Evolutionary conservation across 2,113 vertebrate genomes (phyloP).

Genomic region (Polypterus bichir): DNA sequence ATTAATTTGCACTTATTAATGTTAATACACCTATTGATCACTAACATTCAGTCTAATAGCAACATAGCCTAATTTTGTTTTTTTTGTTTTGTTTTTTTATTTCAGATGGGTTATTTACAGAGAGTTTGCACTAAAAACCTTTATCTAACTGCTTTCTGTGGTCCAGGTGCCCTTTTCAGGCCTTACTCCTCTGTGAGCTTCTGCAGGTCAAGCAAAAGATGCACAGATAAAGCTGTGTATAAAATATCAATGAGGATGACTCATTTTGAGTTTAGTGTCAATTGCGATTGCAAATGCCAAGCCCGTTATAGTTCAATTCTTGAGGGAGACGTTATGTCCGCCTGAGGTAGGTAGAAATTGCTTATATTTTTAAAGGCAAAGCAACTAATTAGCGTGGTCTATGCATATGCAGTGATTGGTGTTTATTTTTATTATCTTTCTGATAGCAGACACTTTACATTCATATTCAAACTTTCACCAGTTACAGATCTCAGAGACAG

Average conservation of each 20-base stretch:
- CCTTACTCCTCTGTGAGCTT: constrained; percentile 18
- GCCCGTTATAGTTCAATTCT: constrained; percentile 47
- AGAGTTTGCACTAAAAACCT: too few species aligned
- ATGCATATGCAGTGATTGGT: constrained; percentile 14
- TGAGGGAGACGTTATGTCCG: constrained; percentile 40
- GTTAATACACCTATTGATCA: too few species aligned
- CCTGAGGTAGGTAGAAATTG: constrained; percentile 27
- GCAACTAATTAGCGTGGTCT: constrained; percentile 20
- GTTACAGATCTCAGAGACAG: too few species aligned
- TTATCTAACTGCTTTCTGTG: too few species aligned
- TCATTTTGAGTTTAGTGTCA: constrained; percentile 52
- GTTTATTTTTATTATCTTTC: constrained; percentile 14
- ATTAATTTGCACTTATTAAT: too few species aligned
- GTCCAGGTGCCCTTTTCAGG: constrained; percentile 14
- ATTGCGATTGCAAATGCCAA: constrained; percentile 55
- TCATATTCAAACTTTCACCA: constrained; percentile 15
- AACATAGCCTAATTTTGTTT: too few species aligned
- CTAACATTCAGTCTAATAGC: too few species aligned
- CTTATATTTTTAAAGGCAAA: constrained; percentile 26
- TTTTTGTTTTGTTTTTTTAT: too few species aligned
- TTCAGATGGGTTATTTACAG: too few species aligned
- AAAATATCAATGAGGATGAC: constrained; percentile 56
- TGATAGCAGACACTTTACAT: constrained; percentile 18
- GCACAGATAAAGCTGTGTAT: constrained; percentile 32
- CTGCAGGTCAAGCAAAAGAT: constrained; percentile 24